These are phyloP conservation scores for Lepidurus arcticus DNA, from an alignment of 1,140 invertebrate genomes.

Conservation along the genomic window DNA sequence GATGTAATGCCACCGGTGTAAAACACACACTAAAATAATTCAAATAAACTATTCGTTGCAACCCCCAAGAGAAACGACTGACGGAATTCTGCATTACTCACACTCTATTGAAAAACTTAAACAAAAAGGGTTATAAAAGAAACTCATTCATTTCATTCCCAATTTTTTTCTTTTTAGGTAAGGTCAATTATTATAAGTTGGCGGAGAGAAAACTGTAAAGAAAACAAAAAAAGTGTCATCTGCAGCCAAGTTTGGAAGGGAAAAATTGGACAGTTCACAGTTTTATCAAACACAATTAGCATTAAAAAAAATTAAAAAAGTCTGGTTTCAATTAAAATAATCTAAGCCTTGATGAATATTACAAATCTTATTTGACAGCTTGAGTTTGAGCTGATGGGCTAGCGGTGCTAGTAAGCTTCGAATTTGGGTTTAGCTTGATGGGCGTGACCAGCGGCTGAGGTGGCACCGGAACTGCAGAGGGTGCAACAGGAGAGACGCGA, in stretches of 20 bases:
- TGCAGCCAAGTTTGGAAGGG: not conserved
- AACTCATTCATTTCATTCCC: too few species aligned
- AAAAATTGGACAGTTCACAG: not conserved
- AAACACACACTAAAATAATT: not conserved
- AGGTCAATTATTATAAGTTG: too few species aligned
- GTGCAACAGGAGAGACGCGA: conserved; percentile 1
- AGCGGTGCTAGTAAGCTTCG: not conserved
- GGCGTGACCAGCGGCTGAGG: not conserved
- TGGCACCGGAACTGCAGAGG: not conserved
- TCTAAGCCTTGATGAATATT: not conserved
- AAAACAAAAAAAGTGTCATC: not conserved
- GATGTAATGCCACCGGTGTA: not conserved
- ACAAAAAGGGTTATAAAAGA: not conserved
- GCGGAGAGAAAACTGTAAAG: not conserved
- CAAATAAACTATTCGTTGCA: conserved; percentile 1
- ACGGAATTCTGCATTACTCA: not conserved
- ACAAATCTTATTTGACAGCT: not conserved
- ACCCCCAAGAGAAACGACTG: not conserved
- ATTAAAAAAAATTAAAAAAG: too few species aligned
- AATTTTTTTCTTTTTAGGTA: too few species aligned
- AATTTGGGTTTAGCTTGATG: not conserved
- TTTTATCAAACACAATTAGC: not conserved
- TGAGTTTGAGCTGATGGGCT: not conserved
- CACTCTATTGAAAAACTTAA: conserved; percentile 12
- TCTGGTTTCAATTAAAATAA: not conserved